Percentiles rank a stretch among this genome's conserved stretches.
Evolutionary conservation across 2,797 vertebrate genomes (phyloP).

Genomic region (Pithecia hirsuta): DNA sequence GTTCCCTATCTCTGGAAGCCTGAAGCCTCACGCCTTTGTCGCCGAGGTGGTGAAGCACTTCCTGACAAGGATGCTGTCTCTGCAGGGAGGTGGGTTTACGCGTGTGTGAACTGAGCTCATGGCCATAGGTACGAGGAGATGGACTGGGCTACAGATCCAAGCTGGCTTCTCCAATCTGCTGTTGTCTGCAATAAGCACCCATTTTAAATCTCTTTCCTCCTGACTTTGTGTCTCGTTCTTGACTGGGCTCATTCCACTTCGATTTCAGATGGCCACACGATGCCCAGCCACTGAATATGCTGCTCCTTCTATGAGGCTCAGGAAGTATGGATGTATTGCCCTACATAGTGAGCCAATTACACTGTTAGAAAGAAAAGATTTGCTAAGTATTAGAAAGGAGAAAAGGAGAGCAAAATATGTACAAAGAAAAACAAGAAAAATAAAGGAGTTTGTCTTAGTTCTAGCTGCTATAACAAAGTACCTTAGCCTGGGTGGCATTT

Average conservation of each 20-base stretch:
- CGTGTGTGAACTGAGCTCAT: not conserved
- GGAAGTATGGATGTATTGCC: not conserved
- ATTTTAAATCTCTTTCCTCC: not conserved
- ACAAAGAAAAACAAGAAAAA: not conserved
- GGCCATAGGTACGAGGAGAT: too few species aligned
- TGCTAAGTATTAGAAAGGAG: not conserved
- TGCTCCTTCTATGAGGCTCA: not conserved
- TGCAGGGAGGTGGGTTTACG: not conserved
- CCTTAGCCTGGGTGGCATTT: not conserved
- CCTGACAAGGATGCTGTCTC: not conserved
- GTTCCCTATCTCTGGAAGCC: not conserved
- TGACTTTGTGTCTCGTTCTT: not conserved
- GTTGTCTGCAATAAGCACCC: not conserved
- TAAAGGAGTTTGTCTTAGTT: not conserved
- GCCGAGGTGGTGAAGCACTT: accelerated
- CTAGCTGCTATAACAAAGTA: not conserved
- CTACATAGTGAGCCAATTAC: not conserved
- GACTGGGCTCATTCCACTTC: not conserved
- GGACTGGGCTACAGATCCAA: not conserved
- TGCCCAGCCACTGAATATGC: not conserved
- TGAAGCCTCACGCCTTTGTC: not conserved
- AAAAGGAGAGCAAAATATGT: not conserved
- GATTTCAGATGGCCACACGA: not conserved
- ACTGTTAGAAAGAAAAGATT: not conserved
- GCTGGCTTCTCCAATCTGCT: not conserved